These are phyloP conservation scores for Bombylius major DNA, from an alignment of 2,888 invertebrate species.

Conservation along the genomic window DNA sequence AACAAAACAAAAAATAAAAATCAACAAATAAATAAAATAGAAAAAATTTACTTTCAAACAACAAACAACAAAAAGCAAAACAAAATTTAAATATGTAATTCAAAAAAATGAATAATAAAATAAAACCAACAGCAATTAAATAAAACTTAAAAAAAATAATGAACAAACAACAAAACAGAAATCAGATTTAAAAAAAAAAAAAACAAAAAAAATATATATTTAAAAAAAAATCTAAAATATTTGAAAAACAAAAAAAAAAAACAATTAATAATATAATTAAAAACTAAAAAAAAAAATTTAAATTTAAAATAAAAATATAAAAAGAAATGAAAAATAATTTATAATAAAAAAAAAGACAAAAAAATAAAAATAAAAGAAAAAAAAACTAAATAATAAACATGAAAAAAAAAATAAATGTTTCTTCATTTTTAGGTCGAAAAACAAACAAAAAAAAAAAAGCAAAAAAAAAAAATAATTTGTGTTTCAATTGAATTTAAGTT, in stretches of 20 bases:
- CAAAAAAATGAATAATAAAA: neutral
- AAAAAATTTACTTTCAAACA: too few relatives aligned
- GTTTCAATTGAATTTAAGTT: slow-evolving; percentile 14
- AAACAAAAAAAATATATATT: neutral
- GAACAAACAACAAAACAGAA: neutral
- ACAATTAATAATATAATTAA: neutral
- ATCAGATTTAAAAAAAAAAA: neutral
- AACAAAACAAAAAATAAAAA: too few relatives aligned
- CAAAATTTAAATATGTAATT: too few relatives aligned
- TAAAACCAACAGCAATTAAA: neutral
- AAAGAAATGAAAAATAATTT: slow-evolving; percentile 12
- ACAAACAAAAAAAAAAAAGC: slow-evolving; percentile 5
- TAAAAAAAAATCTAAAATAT: too few relatives aligned
- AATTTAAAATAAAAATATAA: neutral
- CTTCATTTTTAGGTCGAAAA: slow-evolving; percentile 60
- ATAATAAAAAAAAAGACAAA: slow-evolving; percentile 31
- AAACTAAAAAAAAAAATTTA: neutral
- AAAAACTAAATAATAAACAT: slow-evolving; percentile 50
- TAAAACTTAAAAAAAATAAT: neutral
- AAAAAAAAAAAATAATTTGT: slow-evolving; percentile 3
- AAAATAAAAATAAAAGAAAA: slow-evolving; percentile 40
- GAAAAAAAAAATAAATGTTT: slow-evolving; percentile 57
- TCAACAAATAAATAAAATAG: too few relatives aligned
- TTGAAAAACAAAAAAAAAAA: neutral
- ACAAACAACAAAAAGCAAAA: too few relatives aligned